Conservation (phyloP, 2,888 invertebrate genomes). For the Tachina fera region DNA sequence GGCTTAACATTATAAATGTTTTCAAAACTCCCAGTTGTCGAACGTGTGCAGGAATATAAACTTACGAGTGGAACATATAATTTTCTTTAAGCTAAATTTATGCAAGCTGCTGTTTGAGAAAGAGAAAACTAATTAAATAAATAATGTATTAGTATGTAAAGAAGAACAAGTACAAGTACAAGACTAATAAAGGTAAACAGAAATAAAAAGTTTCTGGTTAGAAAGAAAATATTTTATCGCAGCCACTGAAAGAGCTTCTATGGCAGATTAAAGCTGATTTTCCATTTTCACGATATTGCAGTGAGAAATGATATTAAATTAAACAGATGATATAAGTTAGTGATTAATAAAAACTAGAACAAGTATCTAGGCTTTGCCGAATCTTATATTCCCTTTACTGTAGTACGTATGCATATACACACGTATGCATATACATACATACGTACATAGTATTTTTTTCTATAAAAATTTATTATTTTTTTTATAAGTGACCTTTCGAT, state of each 20-base stretch:
- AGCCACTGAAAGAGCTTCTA: not conserved
- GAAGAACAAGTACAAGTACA: not conserved
- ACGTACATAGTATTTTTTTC: too few species aligned
- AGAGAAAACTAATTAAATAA: conserved; percentile 1
- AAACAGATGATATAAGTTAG: too few species aligned
- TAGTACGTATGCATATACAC: too few species aligned
- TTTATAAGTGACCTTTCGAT: too few species aligned
- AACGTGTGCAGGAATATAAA: not conserved
- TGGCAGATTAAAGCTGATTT: too few species aligned
- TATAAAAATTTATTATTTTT: too few species aligned
- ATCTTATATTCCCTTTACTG: too few species aligned
- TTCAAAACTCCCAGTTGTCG: not conserved
- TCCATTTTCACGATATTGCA: too few species aligned
- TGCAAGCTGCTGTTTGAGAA: conserved; percentile 1
- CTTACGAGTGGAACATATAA: conserved; percentile 7
- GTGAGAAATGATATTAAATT: too few species aligned
- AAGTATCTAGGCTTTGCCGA: too few species aligned
- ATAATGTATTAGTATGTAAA: not conserved
- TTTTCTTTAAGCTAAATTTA: conserved; percentile 8
- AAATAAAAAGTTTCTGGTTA: conserved; percentile 8
- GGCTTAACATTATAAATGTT: conserved; percentile 21
- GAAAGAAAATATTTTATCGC: conserved; percentile 26
- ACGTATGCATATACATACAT: too few species aligned
- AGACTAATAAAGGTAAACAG: not conserved
- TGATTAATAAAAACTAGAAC: too few species aligned